phyloP scores from a whole-genome alignment of 2,888 invertebrate genomes.

The Drosophila hamatofila region DNA sequence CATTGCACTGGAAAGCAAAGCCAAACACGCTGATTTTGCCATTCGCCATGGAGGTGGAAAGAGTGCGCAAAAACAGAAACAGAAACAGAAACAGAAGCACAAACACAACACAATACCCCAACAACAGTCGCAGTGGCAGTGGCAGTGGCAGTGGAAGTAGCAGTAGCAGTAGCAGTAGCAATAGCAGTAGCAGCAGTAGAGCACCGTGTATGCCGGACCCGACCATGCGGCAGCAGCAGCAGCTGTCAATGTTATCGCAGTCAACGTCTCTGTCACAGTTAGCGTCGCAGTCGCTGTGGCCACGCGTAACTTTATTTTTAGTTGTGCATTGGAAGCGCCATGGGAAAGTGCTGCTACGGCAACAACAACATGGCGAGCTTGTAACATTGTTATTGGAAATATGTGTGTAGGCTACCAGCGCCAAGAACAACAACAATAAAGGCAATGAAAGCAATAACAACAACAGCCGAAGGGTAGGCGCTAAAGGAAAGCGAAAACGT shows the following conservation, averaged over 20 bases:
- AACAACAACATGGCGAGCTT: conserved; percentile 53
- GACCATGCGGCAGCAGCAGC: conserved; percentile 62
- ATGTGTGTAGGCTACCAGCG: conserved; percentile 68
- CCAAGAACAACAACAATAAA: conserved; percentile 28
- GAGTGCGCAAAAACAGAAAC: conserved; percentile 50
- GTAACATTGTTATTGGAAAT: conserved; percentile 81
- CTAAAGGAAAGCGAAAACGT: conserved; percentile 78
- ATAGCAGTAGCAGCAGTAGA: conserved; percentile 11
- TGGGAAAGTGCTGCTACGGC: conserved; percentile 66
- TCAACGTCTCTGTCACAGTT: conserved; percentile 28
- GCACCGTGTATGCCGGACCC: conserved; percentile 57
- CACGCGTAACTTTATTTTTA: conserved; percentile 82
- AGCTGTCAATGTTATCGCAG: conserved; percentile 81
- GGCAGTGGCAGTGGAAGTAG: conserved; percentile 3
- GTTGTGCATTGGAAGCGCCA: conserved; percentile 76
- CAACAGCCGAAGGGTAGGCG: conserved; percentile 63
- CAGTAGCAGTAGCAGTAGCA: conserved; percentile 46
- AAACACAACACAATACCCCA: conserved; percentile 22
- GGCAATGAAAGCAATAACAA: conserved; percentile 27
- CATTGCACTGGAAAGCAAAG: conserved; percentile 71
- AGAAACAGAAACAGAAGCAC: conserved; percentile 45
- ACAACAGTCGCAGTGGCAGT: conserved; percentile 12
- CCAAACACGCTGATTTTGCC: conserved; percentile 73
- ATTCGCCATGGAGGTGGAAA: conserved; percentile 59
- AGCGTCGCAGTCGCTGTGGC: conserved; percentile 52